phyloP scores from a whole-genome alignment of 1,140 invertebrate genomes.

The Coenobita brevimanus region DNA sequence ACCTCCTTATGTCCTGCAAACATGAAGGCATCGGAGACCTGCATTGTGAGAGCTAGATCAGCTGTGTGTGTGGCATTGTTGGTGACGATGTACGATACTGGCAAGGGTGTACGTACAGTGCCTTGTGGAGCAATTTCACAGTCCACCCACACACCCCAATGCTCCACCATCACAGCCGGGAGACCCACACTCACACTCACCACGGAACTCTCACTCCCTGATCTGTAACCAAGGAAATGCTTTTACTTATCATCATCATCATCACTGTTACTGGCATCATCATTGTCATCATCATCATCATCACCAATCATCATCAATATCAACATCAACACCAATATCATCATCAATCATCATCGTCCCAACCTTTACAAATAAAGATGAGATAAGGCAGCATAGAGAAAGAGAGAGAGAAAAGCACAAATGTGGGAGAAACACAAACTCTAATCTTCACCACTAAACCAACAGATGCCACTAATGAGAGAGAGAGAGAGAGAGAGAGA shows the following conservation, averaged over 20 bases:
- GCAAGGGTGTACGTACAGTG: conserved; percentile 79
- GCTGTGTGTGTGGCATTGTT: conserved; percentile 84
- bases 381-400: no score
- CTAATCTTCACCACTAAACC: no score
- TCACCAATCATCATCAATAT: no score
- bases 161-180: conserved; percentile 75
- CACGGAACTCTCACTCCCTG: conserved; percentile 65
- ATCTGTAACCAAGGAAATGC: conserved; percentile 15
- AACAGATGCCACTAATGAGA: no score
- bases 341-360: no score
- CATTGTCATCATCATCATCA: no score
- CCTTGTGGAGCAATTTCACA: conserved; percentile 83
- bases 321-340: no score
- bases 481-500: no score
- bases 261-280: not conserved
- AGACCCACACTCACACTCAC: conserved; percentile 73
- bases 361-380: no score
- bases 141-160: conserved; percentile 82
- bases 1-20: conserved; percentile 92
- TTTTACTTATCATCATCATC: not conserved
- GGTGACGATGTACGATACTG: conserved; percentile 81
- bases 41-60: conserved; percentile 83
- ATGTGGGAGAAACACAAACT: not conserved
- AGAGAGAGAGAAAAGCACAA: not conserved
- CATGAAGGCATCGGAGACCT: conserved; percentile 90